Base-by-base conservation (phyloP, 2,888 invertebrate species). In the Aelia acuminata region DNA sequence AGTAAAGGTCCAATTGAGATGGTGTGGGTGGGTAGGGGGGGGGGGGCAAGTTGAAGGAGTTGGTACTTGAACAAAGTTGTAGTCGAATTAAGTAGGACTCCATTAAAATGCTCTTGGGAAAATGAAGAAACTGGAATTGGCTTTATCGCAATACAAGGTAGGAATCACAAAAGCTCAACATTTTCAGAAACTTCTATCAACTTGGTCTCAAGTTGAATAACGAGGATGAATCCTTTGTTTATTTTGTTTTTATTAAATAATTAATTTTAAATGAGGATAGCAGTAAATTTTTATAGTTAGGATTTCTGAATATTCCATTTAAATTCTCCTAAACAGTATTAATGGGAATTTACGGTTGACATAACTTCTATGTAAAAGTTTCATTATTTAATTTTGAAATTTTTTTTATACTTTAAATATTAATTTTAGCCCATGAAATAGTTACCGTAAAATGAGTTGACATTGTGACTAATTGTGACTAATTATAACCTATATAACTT, bases 11-110 rank as follows among this genome's bases (percentile, higher is more conserved):
- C n/a, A n/a, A n/a, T n/a, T n/a, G n/a, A n/a, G n/a, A n/a, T n/a
- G n/a, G n/a, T n/a, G n/a, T n/a, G n/a, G 39, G 43, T 39, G 22
- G 43, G 43, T 43, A 43, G 22, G 80, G n/a, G 39, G n/a, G 43
- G 13, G 80, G n/a, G 80, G 22, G 43, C 15, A 43, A n/a, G 43
- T 43, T 80, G 80, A 80, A 80, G 80, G 80, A 80, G 80, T 43
- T n/a, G 80, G 80, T 47, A 80, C 80, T 80, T 80, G n/a, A 80
- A 80, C 80, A 80, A 80, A 80, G 43, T 80, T 80, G 43, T 80
- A 47, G 43, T 80, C 80, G 80, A 47, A 47, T 80, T 43, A 80
- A 80, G 80, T 80, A 43, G 80, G 43, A 80, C 43, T 80, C 43
- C 43, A 47, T 80, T 80, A 80, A 43, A 80, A 47, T 35, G 63